phyloP scores from a whole-genome alignment of 1,140 invertebrate species.

The Globodera ellingtonae region DNA sequence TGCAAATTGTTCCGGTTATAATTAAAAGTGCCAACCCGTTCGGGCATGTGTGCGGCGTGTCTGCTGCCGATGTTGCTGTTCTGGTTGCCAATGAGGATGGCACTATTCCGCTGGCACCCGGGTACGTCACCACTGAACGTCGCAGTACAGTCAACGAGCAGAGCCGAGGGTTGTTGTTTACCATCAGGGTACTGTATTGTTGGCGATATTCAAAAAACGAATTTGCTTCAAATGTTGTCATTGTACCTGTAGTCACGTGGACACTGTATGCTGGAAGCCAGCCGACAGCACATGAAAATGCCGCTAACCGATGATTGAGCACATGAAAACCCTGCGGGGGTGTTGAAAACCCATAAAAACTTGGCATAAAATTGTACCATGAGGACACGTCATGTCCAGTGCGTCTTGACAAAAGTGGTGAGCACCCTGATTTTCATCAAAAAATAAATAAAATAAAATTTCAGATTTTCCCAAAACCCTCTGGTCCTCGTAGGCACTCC shows the following conservation, averaged over 20 bases:
- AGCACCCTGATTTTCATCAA: conserved; percentile 30
- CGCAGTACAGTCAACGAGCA: conserved; percentile 28
- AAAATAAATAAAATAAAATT: conserved; percentile 10
- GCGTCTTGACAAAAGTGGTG: conserved; percentile 53
- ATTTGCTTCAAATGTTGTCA: not conserved
- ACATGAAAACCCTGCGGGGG: conserved; percentile 44
- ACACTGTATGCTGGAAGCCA: conserved; percentile 46
- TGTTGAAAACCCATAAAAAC: not conserved
- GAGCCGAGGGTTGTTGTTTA: conserved; percentile 49
- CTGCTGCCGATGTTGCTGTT: conserved; percentile 7
- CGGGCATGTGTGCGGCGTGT: conserved; percentile 37
- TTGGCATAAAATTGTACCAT: conserved; percentile 19
- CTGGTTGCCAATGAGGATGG: not conserved
- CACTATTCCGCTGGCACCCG: not conserved
- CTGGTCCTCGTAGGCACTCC: conserved; percentile 40
- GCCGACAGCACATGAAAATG: conserved; percentile 52
- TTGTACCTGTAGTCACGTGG: conserved; percentile 23
- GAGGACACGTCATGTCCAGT: conserved; percentile 50
- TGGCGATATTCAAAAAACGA: not conserved
- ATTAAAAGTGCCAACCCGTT: conserved; percentile 29
- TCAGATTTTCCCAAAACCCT: conserved; percentile 13
- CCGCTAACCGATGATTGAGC: conserved; percentile 47
- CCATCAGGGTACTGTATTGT: conserved; percentile 38
- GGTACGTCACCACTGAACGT: not conserved
- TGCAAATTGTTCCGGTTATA: conserved; percentile 11